Evolutionary conservation across 64 coral and sea anemone genomes (phyloP).

Genomic region (Hydrozoanthus tunicans): DNA sequence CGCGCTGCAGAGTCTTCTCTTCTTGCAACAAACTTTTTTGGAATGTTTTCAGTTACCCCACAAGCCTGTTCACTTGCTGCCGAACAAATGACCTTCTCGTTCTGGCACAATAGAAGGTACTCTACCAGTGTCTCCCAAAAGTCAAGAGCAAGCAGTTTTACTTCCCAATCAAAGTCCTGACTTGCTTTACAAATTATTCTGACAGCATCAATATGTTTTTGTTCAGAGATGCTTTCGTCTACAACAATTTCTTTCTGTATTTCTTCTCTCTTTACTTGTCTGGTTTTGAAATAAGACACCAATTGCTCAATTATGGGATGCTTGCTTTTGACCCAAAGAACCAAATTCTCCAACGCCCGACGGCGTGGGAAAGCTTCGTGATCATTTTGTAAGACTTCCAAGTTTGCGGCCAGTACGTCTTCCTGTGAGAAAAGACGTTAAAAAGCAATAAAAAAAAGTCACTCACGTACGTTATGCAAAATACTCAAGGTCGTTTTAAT

Average conservation of each 20-base stretch:
- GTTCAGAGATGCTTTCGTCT: neutral
- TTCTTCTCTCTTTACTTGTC: neutral
- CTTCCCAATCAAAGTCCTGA: slow-evolving; percentile 95
- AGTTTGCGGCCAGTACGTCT: slow-evolving; percentile 55
- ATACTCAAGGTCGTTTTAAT: too few relatives aligned
- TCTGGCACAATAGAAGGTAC: neutral
- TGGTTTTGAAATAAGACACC: neutral
- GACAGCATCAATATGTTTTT: neutral
- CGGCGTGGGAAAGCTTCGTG: slow-evolving; percentile 84
- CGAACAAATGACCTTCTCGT: neutral
- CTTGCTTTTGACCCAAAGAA: slow-evolving; percentile 57
- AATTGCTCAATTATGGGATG: slow-evolving; percentile 55
- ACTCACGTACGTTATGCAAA: too few relatives aligned
- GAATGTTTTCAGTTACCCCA: neutral
- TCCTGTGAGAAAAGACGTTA: slow-evolving; percentile 26
- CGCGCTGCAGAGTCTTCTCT: neutral
- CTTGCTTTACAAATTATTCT: slow-evolving; percentile 36
- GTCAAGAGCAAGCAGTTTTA: slow-evolving; percentile 76
- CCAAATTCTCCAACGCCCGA: slow-evolving; percentile 63
- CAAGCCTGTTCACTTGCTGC: neutral
- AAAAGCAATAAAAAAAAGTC: neutral
- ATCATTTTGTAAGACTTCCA: slow-evolving; percentile 49
- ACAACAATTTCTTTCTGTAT: neutral
- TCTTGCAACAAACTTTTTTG: neutral
- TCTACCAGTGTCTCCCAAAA: slow-evolving; percentile 62